phyloP scores from a whole-genome alignment of 1,140 invertebrate species.

The Zaprionus vittiger region DNA sequence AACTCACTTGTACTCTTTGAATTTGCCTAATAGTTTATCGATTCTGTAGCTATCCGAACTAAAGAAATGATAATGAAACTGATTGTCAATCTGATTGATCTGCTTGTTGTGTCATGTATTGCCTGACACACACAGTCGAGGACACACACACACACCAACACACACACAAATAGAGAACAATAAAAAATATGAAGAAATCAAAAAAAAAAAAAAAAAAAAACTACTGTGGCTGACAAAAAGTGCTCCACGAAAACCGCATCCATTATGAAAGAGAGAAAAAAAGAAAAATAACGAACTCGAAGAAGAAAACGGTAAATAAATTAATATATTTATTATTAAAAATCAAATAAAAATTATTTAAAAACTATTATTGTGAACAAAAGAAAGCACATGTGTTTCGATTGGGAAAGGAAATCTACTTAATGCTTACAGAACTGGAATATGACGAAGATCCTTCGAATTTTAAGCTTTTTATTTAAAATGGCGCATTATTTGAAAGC shows the following conservation, averaged over 20 bases:
- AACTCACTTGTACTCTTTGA: conserved; percentile 19
- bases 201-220: conserved; percentile 29
- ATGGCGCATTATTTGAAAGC: too few species aligned
- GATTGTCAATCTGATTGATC: conserved; percentile 27
- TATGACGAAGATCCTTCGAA: not conserved
- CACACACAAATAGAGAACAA: conserved; percentile 26
- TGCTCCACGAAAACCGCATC: conserved; percentile 45
- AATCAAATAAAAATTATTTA: conserved; percentile 78
- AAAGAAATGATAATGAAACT: conserved; percentile 30
- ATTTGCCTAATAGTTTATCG: conserved; percentile 28
- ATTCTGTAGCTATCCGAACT: conserved; percentile 19
- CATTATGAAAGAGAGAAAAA: conserved; percentile 38
- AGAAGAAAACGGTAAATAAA: conserved; percentile 57
- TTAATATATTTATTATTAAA: conserved; percentile 81
- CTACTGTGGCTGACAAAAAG: conserved; percentile 28
- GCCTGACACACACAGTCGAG: conserved; percentile 8
- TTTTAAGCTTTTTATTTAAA: not conserved
- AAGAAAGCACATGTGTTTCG: conserved; percentile 8
- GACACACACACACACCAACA: conserved; percentile 12
- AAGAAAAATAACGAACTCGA: conserved; percentile 24
- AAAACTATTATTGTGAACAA: conserved; percentile 66
- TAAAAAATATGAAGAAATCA: conserved; percentile 7
- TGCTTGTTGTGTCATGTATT: conserved; percentile 24
- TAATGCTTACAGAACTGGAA: not conserved
- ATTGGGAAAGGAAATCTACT: not conserved